Conservation (phyloP, 2,113 vertebrate genomes). For the Dasyurus viverrinus region DNA sequence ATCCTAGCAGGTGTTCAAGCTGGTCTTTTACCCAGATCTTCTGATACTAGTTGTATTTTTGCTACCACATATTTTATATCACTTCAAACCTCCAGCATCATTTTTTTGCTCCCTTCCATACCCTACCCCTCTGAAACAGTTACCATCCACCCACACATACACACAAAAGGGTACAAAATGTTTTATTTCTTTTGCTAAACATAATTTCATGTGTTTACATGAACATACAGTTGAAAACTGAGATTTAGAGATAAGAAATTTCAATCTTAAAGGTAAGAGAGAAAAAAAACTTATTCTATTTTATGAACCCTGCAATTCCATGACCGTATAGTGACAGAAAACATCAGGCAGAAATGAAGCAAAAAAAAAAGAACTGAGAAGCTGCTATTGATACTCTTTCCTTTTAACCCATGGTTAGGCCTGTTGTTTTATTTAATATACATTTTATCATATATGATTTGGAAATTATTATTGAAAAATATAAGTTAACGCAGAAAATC, state of each 20-base stretch:
- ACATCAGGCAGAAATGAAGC: conserved; percentile 53
- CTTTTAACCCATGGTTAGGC: conserved; percentile 36
- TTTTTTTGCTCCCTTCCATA: not conserved
- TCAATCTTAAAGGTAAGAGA: conserved; percentile 21
- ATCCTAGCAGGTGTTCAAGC: not conserved
- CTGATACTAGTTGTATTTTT: not conserved
- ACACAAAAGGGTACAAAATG: not conserved
- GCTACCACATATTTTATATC: not conserved
- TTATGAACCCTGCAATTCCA: conserved; percentile 21
- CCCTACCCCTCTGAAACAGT: not conserved
- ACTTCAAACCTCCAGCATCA: not conserved
- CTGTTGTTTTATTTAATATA: conserved; percentile 9
- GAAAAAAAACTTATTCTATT: conserved; percentile 45
- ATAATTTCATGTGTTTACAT: not conserved
- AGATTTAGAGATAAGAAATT: conserved; percentile 1
- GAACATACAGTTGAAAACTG: conserved; percentile 34
- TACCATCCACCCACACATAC: not conserved
- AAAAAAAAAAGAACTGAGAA: not conserved
- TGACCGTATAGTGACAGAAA: conserved; percentile 26
- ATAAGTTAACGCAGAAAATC: not conserved
- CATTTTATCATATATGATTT: conserved; percentile 16
- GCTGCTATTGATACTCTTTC: conserved; percentile 40
- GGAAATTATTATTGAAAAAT: conserved; percentile 40
- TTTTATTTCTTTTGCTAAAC: not conserved
- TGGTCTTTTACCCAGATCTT: not conserved